phyloP scores from a whole-genome alignment of 2,888 invertebrate species.

The Halocaridina rubra region DNA sequence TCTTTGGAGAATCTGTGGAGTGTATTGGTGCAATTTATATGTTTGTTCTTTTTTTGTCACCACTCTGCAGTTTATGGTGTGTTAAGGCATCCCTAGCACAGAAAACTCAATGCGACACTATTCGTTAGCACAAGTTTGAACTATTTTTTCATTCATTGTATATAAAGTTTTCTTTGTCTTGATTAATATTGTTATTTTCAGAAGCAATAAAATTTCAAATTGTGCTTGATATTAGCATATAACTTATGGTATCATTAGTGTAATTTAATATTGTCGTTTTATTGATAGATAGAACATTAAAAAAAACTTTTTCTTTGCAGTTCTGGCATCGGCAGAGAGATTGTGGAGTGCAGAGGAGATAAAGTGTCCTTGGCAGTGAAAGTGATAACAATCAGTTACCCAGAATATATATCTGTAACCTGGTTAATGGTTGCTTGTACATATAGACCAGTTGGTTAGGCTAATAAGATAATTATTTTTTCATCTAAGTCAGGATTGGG shows the following conservation, averaged over 20 bases:
- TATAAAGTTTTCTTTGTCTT: neutral
- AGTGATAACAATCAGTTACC: slow-evolving; percentile 15
- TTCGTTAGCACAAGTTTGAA: no score
- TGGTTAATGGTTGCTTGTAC: slow-evolving; percentile 40
- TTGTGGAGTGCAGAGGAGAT: slow-evolving; percentile 31
- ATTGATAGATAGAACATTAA: neutral
- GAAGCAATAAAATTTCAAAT: no score
- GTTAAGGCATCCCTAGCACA: no score
- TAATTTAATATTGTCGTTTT: neutral
- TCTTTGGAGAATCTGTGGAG: no score
- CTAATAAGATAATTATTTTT: no score
- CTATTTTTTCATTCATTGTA: no score
- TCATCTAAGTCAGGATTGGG: no score
- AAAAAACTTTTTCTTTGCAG: neutral
- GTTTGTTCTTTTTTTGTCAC: no score
- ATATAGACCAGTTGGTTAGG: slow-evolving; percentile 20
- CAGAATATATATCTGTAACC: slow-evolving; percentile 24
- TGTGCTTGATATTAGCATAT: no score
- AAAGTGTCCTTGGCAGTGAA: slow-evolving; percentile 18
- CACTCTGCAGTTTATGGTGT: no score
- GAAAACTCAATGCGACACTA: no score
- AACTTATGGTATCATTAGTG: neutral
- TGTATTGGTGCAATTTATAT: no score
- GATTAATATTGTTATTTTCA: neutral
- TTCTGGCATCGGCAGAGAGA: slow-evolving; percentile 32